Evolutionary conservation across 2,888 invertebrate genomes (phyloP).

Genomic region (Malthinus flaveolus): DNA sequence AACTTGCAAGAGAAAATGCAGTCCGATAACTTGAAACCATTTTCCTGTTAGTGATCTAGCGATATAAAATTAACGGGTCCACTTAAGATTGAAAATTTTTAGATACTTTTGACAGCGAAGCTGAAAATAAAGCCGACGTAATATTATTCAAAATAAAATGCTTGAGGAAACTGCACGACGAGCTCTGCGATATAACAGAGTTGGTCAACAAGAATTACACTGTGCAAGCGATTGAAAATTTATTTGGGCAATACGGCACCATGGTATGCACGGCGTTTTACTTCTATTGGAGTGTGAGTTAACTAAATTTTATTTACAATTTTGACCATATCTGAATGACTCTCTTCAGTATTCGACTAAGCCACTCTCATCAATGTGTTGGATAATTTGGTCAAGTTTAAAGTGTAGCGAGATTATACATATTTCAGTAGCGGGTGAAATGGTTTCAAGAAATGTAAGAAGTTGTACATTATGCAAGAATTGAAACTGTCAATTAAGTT

Average conservation of each 20-base stretch:
- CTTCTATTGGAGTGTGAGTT: constrained; percentile 32
- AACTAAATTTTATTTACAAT: background rate
- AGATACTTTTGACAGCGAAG: no score
- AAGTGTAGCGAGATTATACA: background rate
- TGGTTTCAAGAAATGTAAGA: background rate
- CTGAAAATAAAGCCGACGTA: no score
- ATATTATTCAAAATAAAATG: constrained; percentile 16
- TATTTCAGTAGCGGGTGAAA: background rate
- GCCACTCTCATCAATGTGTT: background rate
- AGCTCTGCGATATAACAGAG: constrained; percentile 25
- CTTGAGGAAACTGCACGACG: constrained; percentile 25
- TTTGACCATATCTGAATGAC: background rate
- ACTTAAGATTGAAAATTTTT: no score
- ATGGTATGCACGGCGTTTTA: constrained; percentile 31
- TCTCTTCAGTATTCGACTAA: background rate
- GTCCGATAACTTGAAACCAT: no score
- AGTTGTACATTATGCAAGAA: no score
- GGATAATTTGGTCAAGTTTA: background rate
- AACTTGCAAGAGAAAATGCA: no score
- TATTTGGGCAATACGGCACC: constrained; percentile 28
- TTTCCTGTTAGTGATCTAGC: no score
- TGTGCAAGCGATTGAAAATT: constrained; percentile 23
- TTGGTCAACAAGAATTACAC: constrained; percentile 27
- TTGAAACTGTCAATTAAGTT: constrained; percentile 7
- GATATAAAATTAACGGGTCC: no score